A percentile compares a stretch with the other conserved stretches of the same genome.
phyloP scores from a whole-genome alignment of 2,888 invertebrate species.

The Rhogogaster chlorosoma region DNA sequence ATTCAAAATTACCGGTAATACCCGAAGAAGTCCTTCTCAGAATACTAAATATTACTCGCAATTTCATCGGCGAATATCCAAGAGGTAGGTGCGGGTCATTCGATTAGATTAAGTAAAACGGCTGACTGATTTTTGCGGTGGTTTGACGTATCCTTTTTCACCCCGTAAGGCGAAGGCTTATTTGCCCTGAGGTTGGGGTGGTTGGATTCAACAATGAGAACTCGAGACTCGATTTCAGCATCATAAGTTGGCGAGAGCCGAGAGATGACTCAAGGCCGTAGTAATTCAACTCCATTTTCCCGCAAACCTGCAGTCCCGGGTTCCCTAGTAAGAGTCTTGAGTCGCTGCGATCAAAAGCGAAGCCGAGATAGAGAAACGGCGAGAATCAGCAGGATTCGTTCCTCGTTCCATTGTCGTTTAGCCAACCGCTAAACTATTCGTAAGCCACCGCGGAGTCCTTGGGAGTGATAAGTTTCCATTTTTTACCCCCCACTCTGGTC shows the following conservation, averaged over 20 bases:
- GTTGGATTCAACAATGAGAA: conserved; percentile 10
- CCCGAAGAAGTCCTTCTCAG: neutral
- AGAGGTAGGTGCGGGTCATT: neutral
- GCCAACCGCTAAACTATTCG: conserved; percentile 69
- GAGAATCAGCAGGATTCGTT: conserved; percentile 10
- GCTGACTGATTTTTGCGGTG: neutral
- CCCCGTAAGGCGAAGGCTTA: neutral
- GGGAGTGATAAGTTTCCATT: conserved; percentile 61
- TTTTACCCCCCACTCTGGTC: neutral
- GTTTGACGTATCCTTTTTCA: neutral
- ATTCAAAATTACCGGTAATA: conserved; percentile 19
- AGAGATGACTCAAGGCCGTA: conserved; percentile 57
- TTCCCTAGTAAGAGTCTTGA: neutral
- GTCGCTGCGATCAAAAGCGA: conserved; percentile 12
- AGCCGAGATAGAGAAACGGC: neutral
- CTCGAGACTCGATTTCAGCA: neutral
- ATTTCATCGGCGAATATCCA: neutral
- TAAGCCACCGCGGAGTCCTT: conserved; percentile 63
- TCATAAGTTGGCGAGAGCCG: conserved; percentile 3
- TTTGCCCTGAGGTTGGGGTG: neutral
- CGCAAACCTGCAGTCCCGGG: neutral
- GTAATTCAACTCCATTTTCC: conserved; percentile 59
- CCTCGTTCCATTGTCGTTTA: conserved; percentile 62
- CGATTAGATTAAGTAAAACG: neutral
- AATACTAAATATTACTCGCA: neutral